Evolutionary conservation across 2,797 vertebrate genomes (phyloP), one percentile per base, ranked within the genome.

Genomic region (Enteromius paludinosus): DNA sequence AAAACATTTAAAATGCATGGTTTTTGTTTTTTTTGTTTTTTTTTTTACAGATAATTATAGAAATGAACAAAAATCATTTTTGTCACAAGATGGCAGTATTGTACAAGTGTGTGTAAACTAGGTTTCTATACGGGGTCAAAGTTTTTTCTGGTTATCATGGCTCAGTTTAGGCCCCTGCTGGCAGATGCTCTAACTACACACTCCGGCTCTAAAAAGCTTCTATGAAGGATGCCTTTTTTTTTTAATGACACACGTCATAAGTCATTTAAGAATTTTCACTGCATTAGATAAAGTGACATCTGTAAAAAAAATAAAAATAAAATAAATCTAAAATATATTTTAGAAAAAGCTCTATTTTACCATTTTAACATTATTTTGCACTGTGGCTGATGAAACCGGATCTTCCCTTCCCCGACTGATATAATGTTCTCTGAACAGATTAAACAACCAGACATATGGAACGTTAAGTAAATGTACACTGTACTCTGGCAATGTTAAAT

Each of bases 31-130:
- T 35, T 35, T 35, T 35, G 4, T 38, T 38, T 38, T 8, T 38
- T 38, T 38, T 38, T 18, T 49, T 18, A 49, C 5, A 49, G 15
- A 49, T 17, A 1, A 17, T 45, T 45, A 17, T 17, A 47, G 4
- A 5, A 11, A 11, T 11, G 11, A 23, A 56, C 3, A 6, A 49
- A 49, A 47, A 3, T 10, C 4, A 3, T 3, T 15, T 28, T 25
- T 81, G 25, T 68, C 85, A 84, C 74, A 78, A 78, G 82, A 78
- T 73, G 85, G 79, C 68, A 82, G 61, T 78, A 47, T 81, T 84
- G 62, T 18, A 61, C 65, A 68, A 45, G 2, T 6, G 0, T 38
- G 33, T 56, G 12, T 61, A 28, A 45, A 76, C 18, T 52, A 5
- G 47, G 28, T 52, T 73, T 75, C n/a, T 59, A n/a, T n/a, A 59